A percentile compares a stretch with the other conserved stretches of the same genome.
Conservation (phyloP, 2,113 vertebrate species). For the Rhinopomastus cyanomelas region DNA sequence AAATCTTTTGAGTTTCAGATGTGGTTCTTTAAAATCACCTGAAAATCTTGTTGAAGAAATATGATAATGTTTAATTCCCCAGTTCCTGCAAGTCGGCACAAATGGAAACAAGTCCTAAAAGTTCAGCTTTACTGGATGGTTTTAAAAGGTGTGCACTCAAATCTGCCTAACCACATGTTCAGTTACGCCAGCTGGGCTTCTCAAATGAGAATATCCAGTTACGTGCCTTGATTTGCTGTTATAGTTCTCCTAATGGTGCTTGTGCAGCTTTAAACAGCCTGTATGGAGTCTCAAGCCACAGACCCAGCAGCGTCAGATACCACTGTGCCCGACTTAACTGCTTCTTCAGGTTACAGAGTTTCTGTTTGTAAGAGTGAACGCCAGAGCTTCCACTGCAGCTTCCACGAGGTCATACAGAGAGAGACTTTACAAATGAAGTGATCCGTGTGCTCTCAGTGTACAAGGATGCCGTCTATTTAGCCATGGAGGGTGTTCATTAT, state of each 20-base stretch:
- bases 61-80: not conserved
- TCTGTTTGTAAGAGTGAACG: not conserved
- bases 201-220: not conserved
- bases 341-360: not conserved
- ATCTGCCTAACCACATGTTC: not conserved
- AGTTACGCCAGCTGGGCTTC: not conserved
- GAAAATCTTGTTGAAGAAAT: not conserved
- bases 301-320: not conserved
- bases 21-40: not conserved
- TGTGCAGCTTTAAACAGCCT: not conserved
- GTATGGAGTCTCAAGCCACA: not conserved
- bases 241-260: not conserved
- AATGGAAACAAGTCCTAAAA: not conserved
- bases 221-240: not conserved
- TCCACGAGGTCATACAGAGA: not conserved
- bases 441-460: not conserved
- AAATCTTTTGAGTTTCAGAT: not conserved
- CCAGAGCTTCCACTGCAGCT: not conserved
- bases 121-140: not conserved
- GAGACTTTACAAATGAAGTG: not conserved
- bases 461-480: not conserved
- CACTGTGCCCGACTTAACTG: not conserved
- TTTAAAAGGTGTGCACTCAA: not conserved
- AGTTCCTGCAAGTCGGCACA: not conserved
- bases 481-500: rapidly evolving